A percentile compares a stretch with the other conserved stretches of the same genome.
phyloP scores from a whole-genome alignment of 2,113 vertebrate genomes.

The Edolisoma coerulescens region DNA sequence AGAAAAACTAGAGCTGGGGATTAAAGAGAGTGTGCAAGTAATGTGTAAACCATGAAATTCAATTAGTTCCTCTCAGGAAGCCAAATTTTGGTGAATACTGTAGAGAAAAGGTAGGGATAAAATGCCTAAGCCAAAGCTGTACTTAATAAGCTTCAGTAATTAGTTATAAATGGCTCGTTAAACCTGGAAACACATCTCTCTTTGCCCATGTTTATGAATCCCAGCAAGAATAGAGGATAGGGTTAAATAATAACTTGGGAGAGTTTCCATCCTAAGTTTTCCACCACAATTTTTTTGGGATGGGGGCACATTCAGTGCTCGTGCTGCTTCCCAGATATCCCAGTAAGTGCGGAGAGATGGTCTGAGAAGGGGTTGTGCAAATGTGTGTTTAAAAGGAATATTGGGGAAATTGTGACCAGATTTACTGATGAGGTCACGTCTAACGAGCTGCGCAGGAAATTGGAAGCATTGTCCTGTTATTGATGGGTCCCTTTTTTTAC shows the following conservation, averaged over 20 bases:
- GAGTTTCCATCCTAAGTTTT: not conserved
- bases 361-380: not conserved
- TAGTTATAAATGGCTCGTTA: conserved; percentile 63
- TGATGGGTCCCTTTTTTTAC: conserved; percentile 4
- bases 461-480: not conserved
- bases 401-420: not conserved
- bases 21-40: conserved; percentile 65
- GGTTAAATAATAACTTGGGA: conserved; percentile 16
- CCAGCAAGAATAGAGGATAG: not conserved
- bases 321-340: not conserved
- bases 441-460: conserved; percentile 11
- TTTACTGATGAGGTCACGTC: not conserved
- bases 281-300: not conserved
- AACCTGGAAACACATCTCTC: conserved; percentile 31
- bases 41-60: conserved; percentile 70
- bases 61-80: conserved; percentile 71
- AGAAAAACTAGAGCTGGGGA: conserved; percentile 54
- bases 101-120: conserved; percentile 68
- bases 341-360: not conserved
- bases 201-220: not conserved
- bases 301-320: too few species aligned
- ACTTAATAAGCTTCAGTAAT: conserved; percentile 68
- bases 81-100: conserved; percentile 73
- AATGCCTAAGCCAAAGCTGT: conserved; percentile 62
- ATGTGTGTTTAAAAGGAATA: not conserved